phyloP scores from a whole-genome alignment of 2,797 vertebrate genomes.

The Pelodytes ibericus region DNA sequence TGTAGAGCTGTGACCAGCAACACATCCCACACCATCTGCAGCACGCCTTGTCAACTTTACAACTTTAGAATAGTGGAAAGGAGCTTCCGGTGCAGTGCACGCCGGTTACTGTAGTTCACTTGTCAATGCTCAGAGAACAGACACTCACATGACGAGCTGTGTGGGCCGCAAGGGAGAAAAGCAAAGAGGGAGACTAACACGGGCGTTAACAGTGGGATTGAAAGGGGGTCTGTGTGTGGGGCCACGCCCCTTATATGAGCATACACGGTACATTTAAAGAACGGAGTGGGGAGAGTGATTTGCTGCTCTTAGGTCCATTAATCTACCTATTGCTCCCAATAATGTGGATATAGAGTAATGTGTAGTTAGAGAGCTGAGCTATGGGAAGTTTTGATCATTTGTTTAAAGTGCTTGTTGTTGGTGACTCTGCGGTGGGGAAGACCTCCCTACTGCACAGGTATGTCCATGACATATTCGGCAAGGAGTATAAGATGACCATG shows the following conservation, averaged over 20 bases:
- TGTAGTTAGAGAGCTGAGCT: neutral
- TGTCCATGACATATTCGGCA: constrained; percentile 81
- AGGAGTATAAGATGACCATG: constrained; percentile 82
- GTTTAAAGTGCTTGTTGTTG: constrained; percentile 85
- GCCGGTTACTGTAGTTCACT: neutral
- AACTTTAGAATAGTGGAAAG: too few relatives aligned
- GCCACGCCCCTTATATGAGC: neutral
- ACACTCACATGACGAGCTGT: constrained; percentile 13
- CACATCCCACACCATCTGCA: too few relatives aligned
- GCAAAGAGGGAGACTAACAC: too few relatives aligned
- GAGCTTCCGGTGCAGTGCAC: too few relatives aligned
- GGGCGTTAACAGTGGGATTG: too few relatives aligned
- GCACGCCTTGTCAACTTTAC: too few relatives aligned
- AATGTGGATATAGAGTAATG: neutral
- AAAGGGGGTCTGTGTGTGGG: neutral
- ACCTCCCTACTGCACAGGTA: constrained; percentile 83
- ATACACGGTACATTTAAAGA: too few relatives aligned
- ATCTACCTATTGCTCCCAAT: neutral
- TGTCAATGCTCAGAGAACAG: neutral
- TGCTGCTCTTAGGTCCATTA: too few relatives aligned
- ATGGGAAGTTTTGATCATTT: constrained; percentile 77
- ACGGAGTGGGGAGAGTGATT: too few relatives aligned
- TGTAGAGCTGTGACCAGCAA: too few relatives aligned
- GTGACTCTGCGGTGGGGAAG: constrained; percentile 82
- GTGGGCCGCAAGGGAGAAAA: neutral